Evolutionary conservation across 2,888 invertebrate species (phyloP).

Genomic region (Sphaerophoria rueppellii): DNA sequence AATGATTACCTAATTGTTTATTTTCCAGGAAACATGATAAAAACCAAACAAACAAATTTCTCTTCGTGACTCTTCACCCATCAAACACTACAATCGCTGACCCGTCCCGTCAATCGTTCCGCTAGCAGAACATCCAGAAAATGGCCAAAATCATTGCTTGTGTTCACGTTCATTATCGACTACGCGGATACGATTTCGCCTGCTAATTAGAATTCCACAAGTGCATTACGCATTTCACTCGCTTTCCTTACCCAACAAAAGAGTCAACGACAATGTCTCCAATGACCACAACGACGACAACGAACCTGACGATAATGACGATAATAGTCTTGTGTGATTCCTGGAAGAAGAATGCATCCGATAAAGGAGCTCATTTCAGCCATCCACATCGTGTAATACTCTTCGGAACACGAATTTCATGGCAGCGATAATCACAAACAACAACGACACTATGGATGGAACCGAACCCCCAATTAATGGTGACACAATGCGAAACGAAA

Average conservation of each 20-base stretch:
- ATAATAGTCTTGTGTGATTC: constrained; percentile 33
- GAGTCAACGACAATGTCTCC: neutral
- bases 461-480: constrained; percentile 52
- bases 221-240: constrained; percentile 57
- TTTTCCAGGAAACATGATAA: constrained; percentile 42
- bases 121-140: neutral
- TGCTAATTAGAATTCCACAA: constrained; percentile 67
- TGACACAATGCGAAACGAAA: constrained; percentile 39
- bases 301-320: neutral
- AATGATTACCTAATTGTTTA: neutral
- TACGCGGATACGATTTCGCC: constrained; percentile 9
- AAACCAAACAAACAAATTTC: constrained; percentile 6
- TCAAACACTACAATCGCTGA: constrained; percentile 34
- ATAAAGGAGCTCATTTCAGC: constrained; percentile 43
- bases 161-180: constrained; percentile 55
- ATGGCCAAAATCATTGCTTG: constrained; percentile 35
- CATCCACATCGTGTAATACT: constrained; percentile 10
- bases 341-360: constrained; percentile 51
- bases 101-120: constrained; percentile 32
- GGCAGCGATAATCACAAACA: constrained; percentile 20
- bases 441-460: constrained; percentile 19
- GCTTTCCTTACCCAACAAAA: neutral
- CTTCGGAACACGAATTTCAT: constrained; percentile 28
- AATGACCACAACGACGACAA: neutral
- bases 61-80: constrained; percentile 34